These are phyloP conservation scores for Gymnosoma rotundatum DNA, from an alignment of 2,888 invertebrate species.

Conservation along the genomic window DNA sequence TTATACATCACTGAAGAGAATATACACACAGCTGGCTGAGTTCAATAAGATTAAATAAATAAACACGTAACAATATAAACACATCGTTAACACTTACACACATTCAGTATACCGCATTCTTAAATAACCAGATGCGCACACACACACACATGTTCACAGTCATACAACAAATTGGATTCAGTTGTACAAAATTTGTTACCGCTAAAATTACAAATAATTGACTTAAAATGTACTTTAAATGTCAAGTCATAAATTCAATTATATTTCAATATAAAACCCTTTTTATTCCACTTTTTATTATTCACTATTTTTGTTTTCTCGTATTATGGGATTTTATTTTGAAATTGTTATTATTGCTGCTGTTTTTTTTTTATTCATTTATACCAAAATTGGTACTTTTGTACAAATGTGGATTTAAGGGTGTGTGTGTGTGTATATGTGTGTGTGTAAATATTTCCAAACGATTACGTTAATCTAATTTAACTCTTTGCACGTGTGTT, in stretches of 20 bases:
- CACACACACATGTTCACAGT: background rate
- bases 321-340: background rate
- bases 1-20: background rate
- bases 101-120: background rate
- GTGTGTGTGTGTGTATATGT: constrained; percentile 28
- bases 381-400: background rate
- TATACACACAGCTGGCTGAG: background rate
- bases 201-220: constrained; percentile 75
- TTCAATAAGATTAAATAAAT: constrained; percentile 29
- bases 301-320: background rate
- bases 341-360: constrained; percentile 10
- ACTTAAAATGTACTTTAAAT: constrained; percentile 79
- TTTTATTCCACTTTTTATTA: constrained; percentile 16
- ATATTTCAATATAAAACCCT: constrained; percentile 74
- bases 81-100: constrained; percentile 48
- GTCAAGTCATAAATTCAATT: constrained; percentile 81
- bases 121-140: background rate
- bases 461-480: constrained; percentile 69
- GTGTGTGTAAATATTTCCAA: constrained; percentile 61
- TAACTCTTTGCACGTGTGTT: constrained; percentile 76
- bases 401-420: constrained; percentile 22
- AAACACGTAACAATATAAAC: constrained; percentile 55
- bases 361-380: constrained; percentile 38
- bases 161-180: constrained; percentile 26
- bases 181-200: constrained; percentile 40